Base-by-base conservation (phyloP, 2,113 vertebrate genomes). In the Heliornis fulica region DNA sequence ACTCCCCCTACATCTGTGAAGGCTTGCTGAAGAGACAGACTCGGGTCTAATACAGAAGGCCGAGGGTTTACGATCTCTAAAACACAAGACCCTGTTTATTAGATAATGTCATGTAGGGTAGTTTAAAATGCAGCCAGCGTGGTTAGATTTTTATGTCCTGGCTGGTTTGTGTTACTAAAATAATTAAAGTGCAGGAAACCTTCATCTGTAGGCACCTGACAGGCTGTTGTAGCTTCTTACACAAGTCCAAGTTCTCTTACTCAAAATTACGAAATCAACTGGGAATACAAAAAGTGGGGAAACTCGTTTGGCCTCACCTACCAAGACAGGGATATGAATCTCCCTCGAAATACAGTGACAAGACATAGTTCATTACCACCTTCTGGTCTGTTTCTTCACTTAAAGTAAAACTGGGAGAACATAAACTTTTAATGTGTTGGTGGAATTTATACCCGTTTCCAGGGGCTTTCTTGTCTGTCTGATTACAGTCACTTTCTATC, bases 301-400 rank as follows among this genome's bases (percentile, higher is more conserved):
- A 96, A 95, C 89, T 66, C 87, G 89, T 93, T 95, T 93, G 90
- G 72, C 76, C 54, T 96, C 66, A 16, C 91, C 74, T 82, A 1
- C 50, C 70, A 61, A 87, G 46, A 51, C 54, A 15, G 64, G n/a
- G 31, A 19, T 76, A 28, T 23, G 3, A 74, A 41, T 34, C 43
- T 93, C 41, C 26, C 32, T 81, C 89, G 69, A 87, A 83, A 90
- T 46, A 60, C 10, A 40, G 50, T 59, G 76, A 77, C 32, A 69
- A 71, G 57, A 48, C 53, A 29, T 9, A n/a, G 87, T 77, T 88
- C 25, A 59, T 83, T 71, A 54, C 31, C 36, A 77, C 88, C 14
- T 28, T 85, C 40, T 83, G 22, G 28, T 93, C 65, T 83, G 28
- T 59, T 82, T 94, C 36, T 72, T 22, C 7, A 9, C 51, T 76